Percentiles rank a stretch among this genome's conserved stretches.
Conservation (phyloP, 2,113 vertebrate species). For the Lycocorax pyrrhopterus region DNA sequence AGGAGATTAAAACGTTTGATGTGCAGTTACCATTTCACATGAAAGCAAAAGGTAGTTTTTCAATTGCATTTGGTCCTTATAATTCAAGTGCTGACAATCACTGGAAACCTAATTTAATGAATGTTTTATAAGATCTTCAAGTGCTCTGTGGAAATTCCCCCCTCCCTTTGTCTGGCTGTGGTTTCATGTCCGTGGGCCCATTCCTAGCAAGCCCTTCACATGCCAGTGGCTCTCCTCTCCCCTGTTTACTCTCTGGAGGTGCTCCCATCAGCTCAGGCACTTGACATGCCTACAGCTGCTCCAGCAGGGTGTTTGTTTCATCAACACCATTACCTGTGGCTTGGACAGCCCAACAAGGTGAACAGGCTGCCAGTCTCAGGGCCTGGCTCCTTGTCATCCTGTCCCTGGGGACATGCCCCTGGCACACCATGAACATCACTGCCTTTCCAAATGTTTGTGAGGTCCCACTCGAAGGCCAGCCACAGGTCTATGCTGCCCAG, state of each 20-base stretch:
- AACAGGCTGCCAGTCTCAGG: not conserved
- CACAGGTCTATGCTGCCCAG: not conserved
- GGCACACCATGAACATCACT: not conserved
- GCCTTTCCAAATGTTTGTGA: not conserved
- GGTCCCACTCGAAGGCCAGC: not conserved
- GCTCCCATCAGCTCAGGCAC: not conserved
- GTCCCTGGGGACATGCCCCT: not conserved
- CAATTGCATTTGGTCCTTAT: slow-evolving; percentile 30
- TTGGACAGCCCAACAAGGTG: not conserved
- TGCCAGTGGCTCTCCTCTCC: slow-evolving; percentile 13
- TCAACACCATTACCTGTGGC: not conserved
- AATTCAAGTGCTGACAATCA: slow-evolving; percentile 7
- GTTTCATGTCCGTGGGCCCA: not conserved
- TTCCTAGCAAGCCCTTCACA: not conserved
- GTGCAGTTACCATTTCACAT: slow-evolving; percentile 45
- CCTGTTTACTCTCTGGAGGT: slow-evolving; percentile 18
- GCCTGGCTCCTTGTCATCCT: not conserved
- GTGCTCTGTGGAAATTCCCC: slow-evolving; percentile 24
- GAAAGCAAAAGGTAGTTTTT: slow-evolving; percentile 47
- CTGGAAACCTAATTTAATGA: slow-evolving; percentile 42
- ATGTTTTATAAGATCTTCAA: not conserved
- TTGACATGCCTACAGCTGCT: slow-evolving; percentile 19
- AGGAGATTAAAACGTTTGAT: slow-evolving; percentile 53
- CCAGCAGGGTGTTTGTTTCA: not conserved
- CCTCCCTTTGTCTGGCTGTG: not conserved